phyloP scores from a whole-genome alignment of 2,797 vertebrate species.

The Spinibarbus caldwelli region DNA sequence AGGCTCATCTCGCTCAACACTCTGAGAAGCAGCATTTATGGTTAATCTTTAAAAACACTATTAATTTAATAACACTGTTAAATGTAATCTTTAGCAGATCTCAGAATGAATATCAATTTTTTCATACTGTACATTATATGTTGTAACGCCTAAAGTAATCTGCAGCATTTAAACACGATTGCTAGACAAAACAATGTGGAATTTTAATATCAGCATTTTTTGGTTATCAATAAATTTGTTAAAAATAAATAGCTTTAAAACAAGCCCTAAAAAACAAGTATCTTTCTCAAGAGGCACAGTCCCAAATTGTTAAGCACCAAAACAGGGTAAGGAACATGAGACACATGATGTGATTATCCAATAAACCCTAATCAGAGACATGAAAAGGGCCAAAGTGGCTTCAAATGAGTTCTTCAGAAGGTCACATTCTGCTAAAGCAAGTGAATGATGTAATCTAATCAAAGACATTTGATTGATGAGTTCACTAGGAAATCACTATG shows the following conservation, averaged over 20 bases:
- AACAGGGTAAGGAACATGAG: conserved; percentile 29
- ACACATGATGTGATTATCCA: conserved; percentile 52
- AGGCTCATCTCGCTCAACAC: conserved; percentile 79
- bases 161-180: background rate
- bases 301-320: background rate
- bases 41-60: background rate
- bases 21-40: conserved; percentile 62
- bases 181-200: background rate
- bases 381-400: conserved; percentile 48
- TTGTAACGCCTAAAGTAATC: background rate
- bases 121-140: background rate
- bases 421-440: conserved; percentile 15
- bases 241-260: background rate
- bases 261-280: background rate
- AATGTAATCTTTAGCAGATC: background rate
- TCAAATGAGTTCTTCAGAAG: conserved; percentile 20
- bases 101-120: background rate
- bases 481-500: conserved; percentile 36
- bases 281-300: background rate
- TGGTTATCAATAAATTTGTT: background rate
- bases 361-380: conserved; percentile 47
- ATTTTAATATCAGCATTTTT: background rate
- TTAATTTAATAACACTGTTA: background rate
- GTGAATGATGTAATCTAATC: conserved; percentile 55
- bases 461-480: conserved; percentile 38